Base-by-base conservation (phyloP, 1,140 invertebrate genomes). In the Cydia pomonella region DNA sequence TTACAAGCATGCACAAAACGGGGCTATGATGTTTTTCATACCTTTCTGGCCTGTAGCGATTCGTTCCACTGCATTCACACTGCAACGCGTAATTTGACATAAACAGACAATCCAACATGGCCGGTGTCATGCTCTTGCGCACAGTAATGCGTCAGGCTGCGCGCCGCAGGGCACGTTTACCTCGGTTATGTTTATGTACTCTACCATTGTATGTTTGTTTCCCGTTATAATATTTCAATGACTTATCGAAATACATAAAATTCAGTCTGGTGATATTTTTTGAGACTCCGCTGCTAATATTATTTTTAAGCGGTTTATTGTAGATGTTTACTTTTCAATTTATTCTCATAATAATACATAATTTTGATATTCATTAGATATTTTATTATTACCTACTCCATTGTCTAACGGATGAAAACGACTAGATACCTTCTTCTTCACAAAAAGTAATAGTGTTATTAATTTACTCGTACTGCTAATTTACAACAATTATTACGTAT, bases 101-200 rank as follows among this genome's bases (percentile, higher is more conserved):
- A 69, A 69, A 69, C 63, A 9, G 63, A 33, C 29, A 41, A 38
- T 64, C 64, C 64, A 69, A 69, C 6, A 69, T 69, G 64, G 64
- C 64, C 27, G 33, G 27, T 33, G 64, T 38, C 64, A 69, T 38
- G 64, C 64, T 29, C 64, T 1, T 38, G 64, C 64, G 64, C 64
- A 33, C 9, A n/a, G 16, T 69, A 69, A 69, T 41, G 33, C 64
- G 64, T 38, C 64, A 69, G 33, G 64, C 63, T 38, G 64, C 33
- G 16, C 7, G 27, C 64, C n/a, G n/a, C 29, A 4, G 33, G 18
- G 41, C 16, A 16, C 29, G 64, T 41, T 69, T 38, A 33, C 64
- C 27, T 21, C 41, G 64, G 64, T 69, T 69, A 33, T 69, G 53
- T 59, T 59, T 59, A 59, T 59, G 53, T 21, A 59, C 53, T n/a